These are phyloP conservation scores for Rhabdophis nuchalis DNA, from an alignment of 2,797 vertebrate genomes.

Conservation along the genomic window DNA sequence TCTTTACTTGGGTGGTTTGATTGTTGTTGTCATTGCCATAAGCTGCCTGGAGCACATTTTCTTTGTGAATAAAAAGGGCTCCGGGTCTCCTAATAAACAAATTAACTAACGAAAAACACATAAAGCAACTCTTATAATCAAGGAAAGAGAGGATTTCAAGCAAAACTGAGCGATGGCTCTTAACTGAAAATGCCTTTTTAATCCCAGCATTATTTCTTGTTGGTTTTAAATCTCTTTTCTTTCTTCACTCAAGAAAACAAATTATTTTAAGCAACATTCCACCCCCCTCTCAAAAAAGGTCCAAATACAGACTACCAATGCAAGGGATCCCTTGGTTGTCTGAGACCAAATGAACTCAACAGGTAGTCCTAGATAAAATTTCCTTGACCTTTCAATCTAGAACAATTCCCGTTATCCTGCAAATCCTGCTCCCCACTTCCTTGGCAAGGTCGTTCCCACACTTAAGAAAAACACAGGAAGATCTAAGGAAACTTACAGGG, in stretches of 20 bases:
- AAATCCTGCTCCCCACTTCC: constrained; percentile 63
- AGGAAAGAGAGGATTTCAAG: background rate
- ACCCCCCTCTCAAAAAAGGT: background rate
- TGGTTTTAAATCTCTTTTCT: background rate
- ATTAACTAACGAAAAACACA: background rate
- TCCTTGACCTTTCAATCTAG: constrained; percentile 67
- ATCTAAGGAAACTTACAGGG: constrained; percentile 68
- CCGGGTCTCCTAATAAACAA: background rate
- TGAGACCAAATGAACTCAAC: constrained; percentile 45
- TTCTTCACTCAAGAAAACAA: background rate
- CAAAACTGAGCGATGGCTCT: background rate
- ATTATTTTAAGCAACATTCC: background rate
- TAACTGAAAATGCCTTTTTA: background rate
- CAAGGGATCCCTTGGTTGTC: background rate
- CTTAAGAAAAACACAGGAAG: constrained; percentile 70
- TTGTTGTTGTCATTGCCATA: background rate
- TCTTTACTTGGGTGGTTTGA: background rate
- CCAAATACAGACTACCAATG: constrained; percentile 8
- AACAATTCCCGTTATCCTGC: constrained; percentile 63
- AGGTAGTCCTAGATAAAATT: constrained; percentile 64
- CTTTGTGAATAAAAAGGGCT: background rate
- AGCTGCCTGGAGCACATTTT: background rate
- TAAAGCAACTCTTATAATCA: background rate
- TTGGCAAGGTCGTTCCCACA: constrained; percentile 68
- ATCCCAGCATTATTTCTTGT: background rate